Percentiles rank a stretch among this genome's conserved stretches.
These are phyloP conservation scores for Pyrocoelia pectoralis DNA, from an alignment of 2,888 invertebrate species.

Conservation along the genomic window DNA sequence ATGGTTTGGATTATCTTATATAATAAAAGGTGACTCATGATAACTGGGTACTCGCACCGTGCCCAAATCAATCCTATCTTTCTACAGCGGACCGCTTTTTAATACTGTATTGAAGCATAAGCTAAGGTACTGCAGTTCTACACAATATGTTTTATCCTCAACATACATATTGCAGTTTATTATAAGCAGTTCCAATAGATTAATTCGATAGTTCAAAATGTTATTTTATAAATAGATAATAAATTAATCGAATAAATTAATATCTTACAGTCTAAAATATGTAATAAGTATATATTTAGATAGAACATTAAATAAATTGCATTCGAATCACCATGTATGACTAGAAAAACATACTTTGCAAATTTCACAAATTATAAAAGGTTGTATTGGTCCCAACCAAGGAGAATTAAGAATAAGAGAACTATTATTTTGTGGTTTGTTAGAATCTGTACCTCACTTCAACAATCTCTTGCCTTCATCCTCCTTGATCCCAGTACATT, in stretches of 20 bases:
- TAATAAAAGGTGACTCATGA: slow-evolving; percentile 44
- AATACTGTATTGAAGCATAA: slow-evolving; percentile 39
- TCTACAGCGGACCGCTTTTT: slow-evolving; percentile 48
- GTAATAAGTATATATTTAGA: slow-evolving; percentile 11
- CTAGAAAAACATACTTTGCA: slow-evolving; percentile 22
- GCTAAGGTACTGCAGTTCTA: slow-evolving; percentile 32
- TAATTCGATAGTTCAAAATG: slow-evolving; percentile 19
- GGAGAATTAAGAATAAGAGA: neutral
- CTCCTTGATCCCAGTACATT: slow-evolving; percentile 1
- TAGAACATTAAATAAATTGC: slow-evolving; percentile 3
- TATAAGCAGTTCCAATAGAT: slow-evolving; percentile 24
- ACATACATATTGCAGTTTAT: slow-evolving; percentile 19
- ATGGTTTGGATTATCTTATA: slow-evolving; percentile 55
- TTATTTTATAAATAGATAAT: slow-evolving; percentile 5
- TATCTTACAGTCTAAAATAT: slow-evolving; percentile 16
- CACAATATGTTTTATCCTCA: slow-evolving; percentile 22
- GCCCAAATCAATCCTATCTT: slow-evolving; percentile 40
- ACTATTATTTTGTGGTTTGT: neutral
- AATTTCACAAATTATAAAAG: neutral
- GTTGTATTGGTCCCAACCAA: slow-evolving; percentile 18
- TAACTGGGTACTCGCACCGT: slow-evolving; percentile 52
- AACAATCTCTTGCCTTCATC: neutral
- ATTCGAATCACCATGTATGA: slow-evolving; percentile 23
- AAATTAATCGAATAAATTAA: slow-evolving; percentile 24
- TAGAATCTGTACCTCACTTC: neutral